Evolutionary conservation across 1,140 invertebrate genomes (phyloP).

Genomic region (Zaprionus ghesquierei): DNA sequence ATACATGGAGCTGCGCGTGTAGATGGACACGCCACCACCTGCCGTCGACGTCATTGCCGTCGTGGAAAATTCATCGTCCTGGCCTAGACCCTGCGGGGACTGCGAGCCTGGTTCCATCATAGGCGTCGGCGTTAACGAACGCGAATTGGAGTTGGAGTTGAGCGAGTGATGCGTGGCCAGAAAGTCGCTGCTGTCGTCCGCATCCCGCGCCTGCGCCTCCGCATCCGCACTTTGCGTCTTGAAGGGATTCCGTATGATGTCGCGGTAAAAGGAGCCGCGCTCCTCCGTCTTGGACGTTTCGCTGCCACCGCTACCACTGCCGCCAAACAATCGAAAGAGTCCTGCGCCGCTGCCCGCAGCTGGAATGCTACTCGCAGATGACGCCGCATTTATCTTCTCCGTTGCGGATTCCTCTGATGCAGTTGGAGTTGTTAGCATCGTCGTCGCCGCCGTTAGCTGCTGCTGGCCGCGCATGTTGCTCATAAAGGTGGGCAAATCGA

Average conservation of each 20-base stretch:
- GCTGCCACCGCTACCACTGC: conserved; percentile 15
- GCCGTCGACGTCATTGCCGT: not conserved
- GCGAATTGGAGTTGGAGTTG: conserved; percentile 63
- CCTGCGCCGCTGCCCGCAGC: too few relatives aligned
- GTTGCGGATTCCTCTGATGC: not conserved
- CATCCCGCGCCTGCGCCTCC: not conserved
- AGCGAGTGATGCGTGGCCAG: not conserved
- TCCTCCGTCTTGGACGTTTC: conserved; percentile 30
- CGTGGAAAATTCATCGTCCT: not conserved
- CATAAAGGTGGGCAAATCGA: conserved; percentile 67
- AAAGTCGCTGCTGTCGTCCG: conserved; percentile 5
- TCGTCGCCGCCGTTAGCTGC: not conserved
- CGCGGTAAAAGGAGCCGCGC: conserved; percentile 49
- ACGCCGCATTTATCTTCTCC: not conserved
- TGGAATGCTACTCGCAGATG: not conserved
- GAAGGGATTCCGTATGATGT: conserved; percentile 67
- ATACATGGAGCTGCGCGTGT: conserved; percentile 65
- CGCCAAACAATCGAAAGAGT: conserved; percentile 42
- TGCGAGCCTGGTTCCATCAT: conserved; percentile 63
- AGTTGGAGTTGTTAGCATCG: not conserved
- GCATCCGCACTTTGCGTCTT: conserved; percentile 48
- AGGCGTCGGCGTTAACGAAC: conserved; percentile 63
- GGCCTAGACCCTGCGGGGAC: conserved; percentile 36
- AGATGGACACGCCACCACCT: conserved; percentile 27
- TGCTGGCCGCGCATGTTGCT: conserved; percentile 55